Conservation (phyloP, 2,113 vertebrate genomes). For the Nothobranchius kuhntae region DNA sequence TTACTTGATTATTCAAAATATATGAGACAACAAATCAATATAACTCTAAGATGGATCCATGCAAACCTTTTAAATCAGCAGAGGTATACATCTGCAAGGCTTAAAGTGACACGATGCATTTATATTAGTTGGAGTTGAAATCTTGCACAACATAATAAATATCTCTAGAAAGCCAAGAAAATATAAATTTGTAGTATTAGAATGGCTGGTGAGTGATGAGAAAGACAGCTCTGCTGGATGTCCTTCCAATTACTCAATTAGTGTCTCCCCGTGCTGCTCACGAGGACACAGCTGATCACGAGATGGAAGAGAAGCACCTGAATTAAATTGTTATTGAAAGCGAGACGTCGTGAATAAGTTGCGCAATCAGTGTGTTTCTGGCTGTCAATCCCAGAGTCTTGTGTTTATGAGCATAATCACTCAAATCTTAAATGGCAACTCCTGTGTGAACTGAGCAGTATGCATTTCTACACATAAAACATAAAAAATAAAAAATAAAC, state of each 20-base stretch:
- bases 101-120: background rate
- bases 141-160: background rate
- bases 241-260: conserved; percentile 34
- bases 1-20: background rate
- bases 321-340: conserved; percentile 64
- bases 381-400: background rate
- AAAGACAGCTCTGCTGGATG: conserved; percentile 7
- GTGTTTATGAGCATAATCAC: background rate
- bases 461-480: too few relatives aligned
- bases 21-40: background rate
- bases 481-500: too few relatives aligned
- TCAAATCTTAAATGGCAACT: too few relatives aligned
- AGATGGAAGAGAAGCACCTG: conserved; percentile 45
- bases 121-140: background rate
- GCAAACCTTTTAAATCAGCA: background rate
- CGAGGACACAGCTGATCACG: conserved; percentile 53
- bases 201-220: background rate
- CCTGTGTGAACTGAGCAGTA: too few relatives aligned
- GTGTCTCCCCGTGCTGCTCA: conserved; percentile 25
- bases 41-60: background rate
- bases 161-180: background rate
- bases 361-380: conserved; percentile 29
- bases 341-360: conserved; percentile 60
- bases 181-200: background rate
- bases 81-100: background rate